A percentile compares a stretch with the other conserved stretches of the same genome.
Evolutionary conservation across 2,797 vertebrate species (phyloP).

Genomic region (Eulemur rubriventer): DNA sequence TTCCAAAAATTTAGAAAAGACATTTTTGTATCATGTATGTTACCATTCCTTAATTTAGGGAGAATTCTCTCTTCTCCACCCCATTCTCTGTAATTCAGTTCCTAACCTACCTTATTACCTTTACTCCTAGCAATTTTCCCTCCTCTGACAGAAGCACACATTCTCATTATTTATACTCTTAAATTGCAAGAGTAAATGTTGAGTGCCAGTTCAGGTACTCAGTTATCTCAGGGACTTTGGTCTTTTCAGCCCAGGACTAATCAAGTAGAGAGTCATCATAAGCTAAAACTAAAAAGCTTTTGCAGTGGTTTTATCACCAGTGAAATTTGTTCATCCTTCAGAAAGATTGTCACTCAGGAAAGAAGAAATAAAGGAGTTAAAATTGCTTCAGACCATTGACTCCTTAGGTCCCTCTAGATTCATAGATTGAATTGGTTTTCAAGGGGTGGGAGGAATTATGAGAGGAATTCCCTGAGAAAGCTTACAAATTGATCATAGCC

Average conservation of each 20-base stretch:
- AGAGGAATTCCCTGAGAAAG: constrained; percentile 79
- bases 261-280: constrained; percentile 83
- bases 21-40: constrained; percentile 48
- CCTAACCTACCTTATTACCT: constrained; percentile 31
- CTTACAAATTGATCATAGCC: constrained; percentile 80
- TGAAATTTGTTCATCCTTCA: constrained; percentile 84
- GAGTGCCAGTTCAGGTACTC: constrained; percentile 72
- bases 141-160: constrained; percentile 68
- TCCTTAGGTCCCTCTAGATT: constrained; percentile 82
- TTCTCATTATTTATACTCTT: constrained; percentile 60
- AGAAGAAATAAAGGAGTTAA: constrained; percentile 80
- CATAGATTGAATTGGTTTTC: constrained; percentile 84
- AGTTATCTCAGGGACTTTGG: constrained; percentile 58
- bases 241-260: constrained; percentile 78
- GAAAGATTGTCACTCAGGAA: constrained; percentile 81
- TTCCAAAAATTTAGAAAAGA: constrained; percentile 41
- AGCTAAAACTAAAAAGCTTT: constrained; percentile 83
- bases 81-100: neutral
- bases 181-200: constrained; percentile 66
- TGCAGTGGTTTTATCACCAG: constrained; percentile 85
- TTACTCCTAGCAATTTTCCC: constrained; percentile 45
- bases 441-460: constrained; percentile 73
- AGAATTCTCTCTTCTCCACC: neutral
- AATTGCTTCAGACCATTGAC: constrained; percentile 83
- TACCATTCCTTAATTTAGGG: constrained; percentile 7